These are phyloP conservation scores for Drosophila guanche DNA, from an alignment of 1,140 invertebrate species.

Conservation along the genomic window DNA sequence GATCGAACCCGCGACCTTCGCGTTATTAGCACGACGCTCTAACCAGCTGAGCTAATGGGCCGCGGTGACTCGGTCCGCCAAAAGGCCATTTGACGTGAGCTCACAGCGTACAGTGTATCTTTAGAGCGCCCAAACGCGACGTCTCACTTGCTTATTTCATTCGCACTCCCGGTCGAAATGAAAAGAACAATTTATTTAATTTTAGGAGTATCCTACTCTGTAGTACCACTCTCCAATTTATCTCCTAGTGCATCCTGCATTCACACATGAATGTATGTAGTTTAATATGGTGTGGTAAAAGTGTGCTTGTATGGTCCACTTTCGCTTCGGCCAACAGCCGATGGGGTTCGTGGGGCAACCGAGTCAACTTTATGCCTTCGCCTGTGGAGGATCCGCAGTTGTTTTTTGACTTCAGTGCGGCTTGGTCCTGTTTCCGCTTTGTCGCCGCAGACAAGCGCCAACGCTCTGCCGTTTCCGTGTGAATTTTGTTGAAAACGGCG, in stretches of 20 bases:
- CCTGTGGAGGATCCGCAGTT: conserved; percentile 64
- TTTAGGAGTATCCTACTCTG: neutral
- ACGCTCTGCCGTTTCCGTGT: conserved; percentile 15
- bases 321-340: conserved; percentile 22
- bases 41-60: conserved; percentile 85
- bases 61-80: conserved; percentile 5
- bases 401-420: conserved; percentile 70
- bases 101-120: too few relatives aligned
- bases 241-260: conserved; percentile 36
- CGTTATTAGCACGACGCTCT: conserved; percentile 86
- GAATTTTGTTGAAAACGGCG: conserved; percentile 44
- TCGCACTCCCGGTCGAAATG: too few relatives aligned
- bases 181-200: too few relatives aligned
- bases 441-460: conserved; percentile 5
- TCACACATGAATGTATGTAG: conserved; percentile 25
- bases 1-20: conserved; percentile 87
- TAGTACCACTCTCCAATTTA: conserved; percentile 36
- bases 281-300: conserved; percentile 18
- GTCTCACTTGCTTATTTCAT: too few relatives aligned
- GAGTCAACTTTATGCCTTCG: conserved; percentile 50
- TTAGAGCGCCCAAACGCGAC: too few relatives aligned
- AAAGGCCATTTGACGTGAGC: neutral
- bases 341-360: conserved; percentile 30
- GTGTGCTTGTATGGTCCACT: conserved; percentile 20
- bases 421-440: conserved; percentile 52